A percentile compares a stretch with the other conserved stretches of the same genome.
Evolutionary conservation across 2,888 invertebrate genomes (phyloP).

Genomic region (Myopa testacea): DNA sequence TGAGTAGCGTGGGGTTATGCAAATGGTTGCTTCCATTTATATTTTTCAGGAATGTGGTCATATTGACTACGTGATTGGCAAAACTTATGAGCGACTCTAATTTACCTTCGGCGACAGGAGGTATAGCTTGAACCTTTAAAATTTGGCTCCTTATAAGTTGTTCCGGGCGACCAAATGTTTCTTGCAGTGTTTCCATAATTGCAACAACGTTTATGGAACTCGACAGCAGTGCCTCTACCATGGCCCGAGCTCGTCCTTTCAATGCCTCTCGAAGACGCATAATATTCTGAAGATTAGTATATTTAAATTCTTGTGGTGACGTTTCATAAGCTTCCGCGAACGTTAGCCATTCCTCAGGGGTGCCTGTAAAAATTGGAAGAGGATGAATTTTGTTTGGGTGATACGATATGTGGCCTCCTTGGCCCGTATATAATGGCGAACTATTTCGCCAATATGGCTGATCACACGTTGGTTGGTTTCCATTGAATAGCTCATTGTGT

Average conservation of each 20-base stretch:
- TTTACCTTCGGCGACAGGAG: background rate
- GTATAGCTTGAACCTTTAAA: slow-evolving; percentile 5
- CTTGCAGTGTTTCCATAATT: slow-evolving; percentile 11
- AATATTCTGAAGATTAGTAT: too few species aligned
- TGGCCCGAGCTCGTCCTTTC: too few species aligned
- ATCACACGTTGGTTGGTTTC: too few species aligned
- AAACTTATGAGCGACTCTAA: slow-evolving; percentile 14
- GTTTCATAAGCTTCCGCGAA: too few species aligned
- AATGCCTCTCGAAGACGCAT: too few species aligned
- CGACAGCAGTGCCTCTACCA: slow-evolving; percentile 18
- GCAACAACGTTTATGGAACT: slow-evolving; percentile 5
- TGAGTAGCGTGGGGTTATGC: slow-evolving; percentile 37
- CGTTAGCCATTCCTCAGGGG: slow-evolving; percentile 17
- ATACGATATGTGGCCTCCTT: too few species aligned
- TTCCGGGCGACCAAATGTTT: slow-evolving; percentile 22
- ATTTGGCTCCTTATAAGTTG: slow-evolving; percentile 26
- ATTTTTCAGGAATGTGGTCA: slow-evolving; percentile 36
- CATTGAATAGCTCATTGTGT: too few species aligned
- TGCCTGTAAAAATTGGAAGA: slow-evolving; percentile 18
- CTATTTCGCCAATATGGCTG: too few species aligned
- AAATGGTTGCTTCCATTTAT: slow-evolving; percentile 36
- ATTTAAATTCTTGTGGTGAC: too few species aligned
- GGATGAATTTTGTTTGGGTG: slow-evolving; percentile 25
- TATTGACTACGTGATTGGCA: slow-evolving; percentile 34
- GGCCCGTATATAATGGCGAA: too few species aligned